Conservation (phyloP, 1,140 invertebrate species). For the Drosophila gunungcola region DNA sequence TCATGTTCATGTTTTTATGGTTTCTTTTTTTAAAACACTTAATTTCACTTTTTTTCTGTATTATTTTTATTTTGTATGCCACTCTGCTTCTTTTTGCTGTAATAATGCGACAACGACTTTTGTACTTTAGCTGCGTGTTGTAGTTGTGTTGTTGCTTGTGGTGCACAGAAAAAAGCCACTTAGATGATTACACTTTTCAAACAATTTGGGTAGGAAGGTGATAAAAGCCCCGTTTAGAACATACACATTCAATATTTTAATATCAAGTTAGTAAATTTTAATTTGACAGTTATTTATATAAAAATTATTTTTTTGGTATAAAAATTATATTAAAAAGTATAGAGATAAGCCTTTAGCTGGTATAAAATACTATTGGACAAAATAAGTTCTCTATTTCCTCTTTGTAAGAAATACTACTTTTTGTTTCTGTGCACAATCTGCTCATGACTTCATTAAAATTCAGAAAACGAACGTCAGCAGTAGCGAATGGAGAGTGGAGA, state of each 20-base stretch:
- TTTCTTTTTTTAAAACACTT: conserved; percentile 64
- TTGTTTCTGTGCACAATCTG: conserved; percentile 41
- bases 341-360: too few species aligned
- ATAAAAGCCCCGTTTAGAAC: too few species aligned
- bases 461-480: conserved; percentile 78
- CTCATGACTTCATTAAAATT: conserved; percentile 84
- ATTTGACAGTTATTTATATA: too few species aligned
- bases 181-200: not conserved
- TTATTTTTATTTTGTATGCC: conserved; percentile 60
- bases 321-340: too few species aligned
- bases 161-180: not conserved
- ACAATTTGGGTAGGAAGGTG: too few species aligned
- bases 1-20: conserved; percentile 64
- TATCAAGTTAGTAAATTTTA: too few species aligned
- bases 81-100: conserved; percentile 57
- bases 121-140: conserved; percentile 48
- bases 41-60: conserved; percentile 76
- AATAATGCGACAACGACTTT: conserved; percentile 73
- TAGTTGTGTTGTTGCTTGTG: conserved; percentile 43
- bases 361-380: too few species aligned
- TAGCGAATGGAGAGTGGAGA: conserved; percentile 44
- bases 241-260: too few species aligned
- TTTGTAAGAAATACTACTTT: too few species aligned
- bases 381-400: too few species aligned
- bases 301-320: too few species aligned